Evolutionary conservation across 2,888 invertebrate species (phyloP).

Genomic region (Melanostoma mellinum): DNA sequence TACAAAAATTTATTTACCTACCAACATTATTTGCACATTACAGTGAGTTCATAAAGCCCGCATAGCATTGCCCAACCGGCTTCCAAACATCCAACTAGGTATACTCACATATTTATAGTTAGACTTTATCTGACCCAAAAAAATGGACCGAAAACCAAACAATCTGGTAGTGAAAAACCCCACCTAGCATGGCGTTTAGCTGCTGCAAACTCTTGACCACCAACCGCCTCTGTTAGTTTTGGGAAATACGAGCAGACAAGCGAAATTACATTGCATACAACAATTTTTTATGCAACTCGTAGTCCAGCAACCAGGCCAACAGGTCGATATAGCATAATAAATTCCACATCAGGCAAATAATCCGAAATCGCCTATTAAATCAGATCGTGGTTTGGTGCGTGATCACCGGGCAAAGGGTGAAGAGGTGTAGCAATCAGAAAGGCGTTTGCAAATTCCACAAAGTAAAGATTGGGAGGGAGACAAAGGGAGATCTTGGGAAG

Average conservation of each 20-base stretch:
- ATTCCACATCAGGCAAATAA: slow-evolving; percentile 36
- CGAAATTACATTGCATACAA: slow-evolving; percentile 18
- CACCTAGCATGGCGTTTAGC: slow-evolving; percentile 1
- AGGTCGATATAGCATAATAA: slow-evolving; percentile 56
- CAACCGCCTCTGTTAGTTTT: neutral
- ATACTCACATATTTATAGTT: too few relatives aligned
- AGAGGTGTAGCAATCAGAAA: too few relatives aligned
- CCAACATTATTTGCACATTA: neutral
- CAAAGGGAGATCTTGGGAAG: too few relatives aligned
- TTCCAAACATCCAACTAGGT: neutral
- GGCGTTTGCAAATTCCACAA: too few relatives aligned
- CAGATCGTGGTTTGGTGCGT: slow-evolving; percentile 3
- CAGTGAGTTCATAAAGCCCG: slow-evolving; percentile 6
- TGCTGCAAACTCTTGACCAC: slow-evolving; percentile 4
- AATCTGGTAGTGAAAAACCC: slow-evolving; percentile 16
- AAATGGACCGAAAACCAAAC: neutral
- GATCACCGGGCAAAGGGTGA: too few relatives aligned
- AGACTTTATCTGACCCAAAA: slow-evolving; percentile 41
- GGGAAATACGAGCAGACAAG: neutral
- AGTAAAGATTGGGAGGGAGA: too few relatives aligned
- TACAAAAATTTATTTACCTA: slow-evolving; percentile 9
- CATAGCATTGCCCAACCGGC: slow-evolving; percentile 18
- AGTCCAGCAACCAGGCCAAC: slow-evolving; percentile 25
- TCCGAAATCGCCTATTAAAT: slow-evolving; percentile 18
- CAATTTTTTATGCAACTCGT: slow-evolving; percentile 33